Evolutionary conservation across 30 jellyfish, hydroid and myxozoan genomes (phyloP), one percentile per base, ranked within the genome.

Genomic region (Aurelia sp.): DNA sequence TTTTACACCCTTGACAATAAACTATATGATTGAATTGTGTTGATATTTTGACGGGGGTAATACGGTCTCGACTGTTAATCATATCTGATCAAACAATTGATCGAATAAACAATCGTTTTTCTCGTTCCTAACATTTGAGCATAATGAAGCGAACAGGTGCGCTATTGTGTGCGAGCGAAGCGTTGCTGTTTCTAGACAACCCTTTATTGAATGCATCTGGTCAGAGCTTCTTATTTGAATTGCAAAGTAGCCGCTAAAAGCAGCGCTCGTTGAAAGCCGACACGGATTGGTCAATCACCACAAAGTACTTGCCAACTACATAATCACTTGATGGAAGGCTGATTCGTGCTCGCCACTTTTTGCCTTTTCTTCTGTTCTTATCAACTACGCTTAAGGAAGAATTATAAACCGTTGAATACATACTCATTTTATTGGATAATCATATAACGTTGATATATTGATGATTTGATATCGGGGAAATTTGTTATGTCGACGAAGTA

Each of bases 171-270:
- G 78, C 74, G 85, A 76, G 62, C 76, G 74, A 38, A 76, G 87
- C 87, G 87, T 76, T 76, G 87, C 87, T 76, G 87, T 76, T 76
- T 75, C 87, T 76, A 76, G 87, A 76, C 87, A 76, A 76, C 87
- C 87, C 87, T 58, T 76, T 76, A 75, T 76, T 79, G 90, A 79
- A 82, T 82, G 77, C 92, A 82, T 82, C 92, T 82, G 92, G 75
- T 52, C 86, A 51, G 78, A 41, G 78, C 74, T 20, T 60, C 78
- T 76, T 70, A 82, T 82, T 70, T 69, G 85, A 82, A 82, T 82
- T 82, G 92, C 92, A 82, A 82, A 82, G 92, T 82, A 82, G 92
- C 92, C 92, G 92, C 92, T 82, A 63, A 68, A 81, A 81, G 81
- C 91, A 68, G 91, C 75, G 83, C 78, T 81, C 67, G 53, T 44